These are phyloP conservation scores for Autographa pulchrina DNA, from an alignment of 2,888 invertebrate species.

Conservation along the genomic window DNA sequence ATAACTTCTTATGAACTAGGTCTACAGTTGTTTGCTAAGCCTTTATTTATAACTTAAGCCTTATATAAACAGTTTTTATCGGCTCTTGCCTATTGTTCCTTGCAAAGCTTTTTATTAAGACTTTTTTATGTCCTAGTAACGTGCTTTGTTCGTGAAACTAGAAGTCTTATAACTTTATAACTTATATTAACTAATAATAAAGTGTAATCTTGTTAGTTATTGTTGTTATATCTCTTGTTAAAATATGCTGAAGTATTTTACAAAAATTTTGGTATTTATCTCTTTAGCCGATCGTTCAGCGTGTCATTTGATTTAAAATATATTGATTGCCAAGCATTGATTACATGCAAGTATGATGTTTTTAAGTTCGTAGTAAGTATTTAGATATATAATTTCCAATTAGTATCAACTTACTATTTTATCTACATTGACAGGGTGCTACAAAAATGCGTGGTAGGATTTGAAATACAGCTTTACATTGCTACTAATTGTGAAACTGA, in stretches of 20 bases:
- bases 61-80: conserved; percentile 25
- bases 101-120: conserved; percentile 28
- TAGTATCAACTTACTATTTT: too few relatives aligned
- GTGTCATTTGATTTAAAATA: too few relatives aligned
- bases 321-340: too few relatives aligned
- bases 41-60: conserved; percentile 16
- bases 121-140: conserved; percentile 17
- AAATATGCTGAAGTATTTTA: not conserved
- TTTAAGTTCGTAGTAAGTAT: too few relatives aligned
- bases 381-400: too few relatives aligned
- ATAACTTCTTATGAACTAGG: not conserved
- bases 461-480: too few relatives aligned
- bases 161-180: not conserved
- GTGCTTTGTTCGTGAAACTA: conserved; percentile 14
- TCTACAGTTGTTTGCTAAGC: conserved; percentile 10
- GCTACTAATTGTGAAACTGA: too few relatives aligned
- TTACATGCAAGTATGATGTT: too few relatives aligned
- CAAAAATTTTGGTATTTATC: not conserved
- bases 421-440: too few relatives aligned
- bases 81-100: conserved; percentile 18
- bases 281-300: too few relatives aligned
- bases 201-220: not conserved
- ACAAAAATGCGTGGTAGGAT: too few relatives aligned
- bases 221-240: not conserved
- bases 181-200: not conserved